Percentiles rank a stretch among this genome's conserved stretches.
Conservation (phyloP, 2,797 vertebrate genomes). For the Sebastes diaconus region DNA sequence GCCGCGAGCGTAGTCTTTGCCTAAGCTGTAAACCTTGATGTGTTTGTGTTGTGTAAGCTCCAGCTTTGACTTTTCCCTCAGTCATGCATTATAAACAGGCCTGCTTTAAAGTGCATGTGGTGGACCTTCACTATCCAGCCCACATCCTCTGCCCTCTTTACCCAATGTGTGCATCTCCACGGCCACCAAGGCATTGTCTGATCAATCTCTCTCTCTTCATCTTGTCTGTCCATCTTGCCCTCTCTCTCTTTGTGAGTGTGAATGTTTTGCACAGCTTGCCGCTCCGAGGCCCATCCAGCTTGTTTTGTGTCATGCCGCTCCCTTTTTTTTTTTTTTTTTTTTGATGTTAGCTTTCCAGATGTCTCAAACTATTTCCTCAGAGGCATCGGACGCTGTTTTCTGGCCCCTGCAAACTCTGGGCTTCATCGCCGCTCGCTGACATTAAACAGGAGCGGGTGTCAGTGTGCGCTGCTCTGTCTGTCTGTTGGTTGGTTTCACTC, state of each 20-base stretch:
- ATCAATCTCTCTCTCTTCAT: conserved; percentile 53
- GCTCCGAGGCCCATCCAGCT: conserved; percentile 77
- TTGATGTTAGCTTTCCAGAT: conserved; percentile 80
- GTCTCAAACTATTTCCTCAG: conserved; percentile 79
- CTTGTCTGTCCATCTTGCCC: conserved; percentile 37
- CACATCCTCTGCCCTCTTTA: conserved; percentile 47
- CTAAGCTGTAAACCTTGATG: neutral
- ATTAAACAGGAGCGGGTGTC: conserved; percentile 77
- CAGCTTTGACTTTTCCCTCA: conserved; percentile 16
- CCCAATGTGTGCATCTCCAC: conserved; percentile 52
- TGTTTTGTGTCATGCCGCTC: conserved; percentile 80
- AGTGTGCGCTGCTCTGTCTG: conserved; percentile 52
- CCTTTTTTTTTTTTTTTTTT: conserved; percentile 74
- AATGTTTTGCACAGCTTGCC: conserved; percentile 75
- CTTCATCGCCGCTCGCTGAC: conserved; percentile 72
- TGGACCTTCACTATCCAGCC: conserved; percentile 40
- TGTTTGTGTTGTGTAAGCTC: conserved; percentile 33
- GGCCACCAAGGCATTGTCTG: conserved; percentile 63
- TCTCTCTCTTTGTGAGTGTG: conserved; percentile 69
- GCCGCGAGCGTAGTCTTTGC: conserved; percentile 2
- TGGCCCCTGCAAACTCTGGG: conserved; percentile 64
- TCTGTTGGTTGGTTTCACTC: conserved; percentile 71
- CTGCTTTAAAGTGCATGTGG: conserved; percentile 50
- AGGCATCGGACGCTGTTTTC: conserved; percentile 58
- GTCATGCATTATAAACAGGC: conserved; percentile 55